These are phyloP conservation scores for Epiperipatus broadwayi DNA, from an alignment of 2,888 invertebrate genomes.

Conservation along the genomic window DNA sequence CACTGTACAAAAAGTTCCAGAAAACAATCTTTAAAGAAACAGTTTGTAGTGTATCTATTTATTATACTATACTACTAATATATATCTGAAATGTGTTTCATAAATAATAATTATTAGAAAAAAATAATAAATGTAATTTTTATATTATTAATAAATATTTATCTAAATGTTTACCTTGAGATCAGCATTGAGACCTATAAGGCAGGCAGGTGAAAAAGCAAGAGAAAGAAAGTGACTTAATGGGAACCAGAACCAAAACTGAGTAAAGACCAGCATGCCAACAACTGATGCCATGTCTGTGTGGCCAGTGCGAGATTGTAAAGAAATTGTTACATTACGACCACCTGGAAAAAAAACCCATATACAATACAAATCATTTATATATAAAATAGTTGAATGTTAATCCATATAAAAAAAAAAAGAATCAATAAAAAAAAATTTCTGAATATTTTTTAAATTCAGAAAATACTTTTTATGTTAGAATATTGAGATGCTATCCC, in stretches of 20 bases:
- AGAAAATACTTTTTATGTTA: too few relatives aligned
- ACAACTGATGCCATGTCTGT: constrained; percentile 93
- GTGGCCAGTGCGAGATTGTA: constrained; percentile 89
- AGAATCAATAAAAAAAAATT: constrained; percentile 14
- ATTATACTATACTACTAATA: too few relatives aligned
- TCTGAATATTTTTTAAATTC: constrained; percentile 18
- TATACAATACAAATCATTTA: too few relatives aligned
- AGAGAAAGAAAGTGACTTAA: constrained; percentile 82
- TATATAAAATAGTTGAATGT: too few relatives aligned
- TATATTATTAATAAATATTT: constrained; percentile 5
- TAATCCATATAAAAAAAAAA: too few relatives aligned
- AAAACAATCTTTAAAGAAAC: too few relatives aligned
- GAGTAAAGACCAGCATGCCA: constrained; percentile 88
- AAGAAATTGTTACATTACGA: constrained; percentile 80
- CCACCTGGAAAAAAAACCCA: constrained; percentile 39
- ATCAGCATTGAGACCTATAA: constrained; percentile 82
- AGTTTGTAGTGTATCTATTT: too few relatives aligned
- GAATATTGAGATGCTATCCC: too few relatives aligned
- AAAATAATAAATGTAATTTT: not conserved
- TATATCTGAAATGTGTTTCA: constrained; percentile 20
- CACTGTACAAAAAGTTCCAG: too few relatives aligned
- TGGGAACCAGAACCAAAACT: constrained; percentile 99
- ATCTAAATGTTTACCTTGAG: constrained; percentile 38
- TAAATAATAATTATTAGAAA: constrained; percentile 1
- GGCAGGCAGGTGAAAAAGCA: constrained; percentile 84